A percentile compares a stretch with the other conserved stretches of the same genome.
Evolutionary conservation across 2,888 invertebrate species (phyloP).

Genomic region (Ophioninae sp.): DNA sequence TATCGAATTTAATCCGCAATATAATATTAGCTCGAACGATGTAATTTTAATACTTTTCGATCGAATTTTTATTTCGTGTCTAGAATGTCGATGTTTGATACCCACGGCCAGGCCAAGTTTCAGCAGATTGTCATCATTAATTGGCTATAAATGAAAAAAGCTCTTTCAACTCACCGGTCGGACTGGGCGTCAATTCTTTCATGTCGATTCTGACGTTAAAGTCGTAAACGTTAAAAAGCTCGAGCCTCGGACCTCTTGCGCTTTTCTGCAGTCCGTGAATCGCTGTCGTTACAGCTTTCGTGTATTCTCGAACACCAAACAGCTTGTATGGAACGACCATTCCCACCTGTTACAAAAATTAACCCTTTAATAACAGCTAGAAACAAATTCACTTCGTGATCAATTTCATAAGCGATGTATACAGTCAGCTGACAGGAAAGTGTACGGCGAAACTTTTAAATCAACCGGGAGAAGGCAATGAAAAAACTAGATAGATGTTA

Average conservation of each 20-base stretch:
- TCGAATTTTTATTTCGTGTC: not conserved
- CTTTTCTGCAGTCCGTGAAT: conserved; percentile 85
- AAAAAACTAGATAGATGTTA: too few species aligned
- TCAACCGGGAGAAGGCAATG: not conserved
- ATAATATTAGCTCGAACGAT: not conserved
- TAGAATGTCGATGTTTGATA: too few species aligned
- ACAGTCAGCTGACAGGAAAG: too few species aligned
- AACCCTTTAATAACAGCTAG: not conserved
- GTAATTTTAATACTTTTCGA: not conserved
- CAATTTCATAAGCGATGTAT: not conserved
- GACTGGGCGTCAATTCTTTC: conserved; percentile 89
- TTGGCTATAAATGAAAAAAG: not conserved
- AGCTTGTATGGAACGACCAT: conserved; percentile 90
- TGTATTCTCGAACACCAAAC: conserved; percentile 89
- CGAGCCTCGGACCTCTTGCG: conserved; percentile 83
- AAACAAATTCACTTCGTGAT: not conserved
- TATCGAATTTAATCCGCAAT: not conserved
- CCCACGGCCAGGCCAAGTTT: too few species aligned
- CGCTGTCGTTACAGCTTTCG: conserved; percentile 87
- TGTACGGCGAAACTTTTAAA: not conserved
- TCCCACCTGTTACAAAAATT: conserved; percentile 83
- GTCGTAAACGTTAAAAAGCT: conserved; percentile 87
- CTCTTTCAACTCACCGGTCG: conserved; percentile 85
- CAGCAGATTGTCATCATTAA: not conserved
- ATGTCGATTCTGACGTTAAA: conserved; percentile 87